Conservation (phyloP, 2,888 invertebrate species). For the Aethes cnicana region DNA sequence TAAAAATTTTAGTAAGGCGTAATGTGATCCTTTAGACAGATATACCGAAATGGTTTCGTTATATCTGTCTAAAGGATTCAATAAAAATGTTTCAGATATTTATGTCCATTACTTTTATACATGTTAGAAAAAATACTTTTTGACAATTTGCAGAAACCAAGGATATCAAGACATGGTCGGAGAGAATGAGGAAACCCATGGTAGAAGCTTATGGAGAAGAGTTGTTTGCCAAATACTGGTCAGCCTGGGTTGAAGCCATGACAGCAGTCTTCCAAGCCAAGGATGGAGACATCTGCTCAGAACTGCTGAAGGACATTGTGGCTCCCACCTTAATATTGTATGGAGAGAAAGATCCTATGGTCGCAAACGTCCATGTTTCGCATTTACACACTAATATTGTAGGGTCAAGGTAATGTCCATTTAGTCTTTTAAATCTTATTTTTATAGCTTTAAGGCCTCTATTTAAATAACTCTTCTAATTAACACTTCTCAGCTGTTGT, state of each 20-base stretch:
- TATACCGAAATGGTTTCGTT: too few species aligned
- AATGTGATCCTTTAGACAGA: too few species aligned
- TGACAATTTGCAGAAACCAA: conserved; percentile 84
- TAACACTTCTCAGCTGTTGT: too few species aligned
- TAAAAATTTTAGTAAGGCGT: too few species aligned
- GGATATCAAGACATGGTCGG: conserved; percentile 90
- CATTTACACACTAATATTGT: conserved; percentile 86
- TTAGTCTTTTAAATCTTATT: background rate
- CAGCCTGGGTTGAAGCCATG: conserved; percentile 87
- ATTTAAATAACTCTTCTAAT: too few species aligned
- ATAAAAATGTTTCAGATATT: too few species aligned
- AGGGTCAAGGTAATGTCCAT: conserved; percentile 82
- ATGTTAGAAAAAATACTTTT: too few species aligned
- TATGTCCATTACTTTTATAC: too few species aligned
- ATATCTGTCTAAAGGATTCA: too few species aligned
- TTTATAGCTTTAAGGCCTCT: too few species aligned
- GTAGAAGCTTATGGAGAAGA: conserved; percentile 88
- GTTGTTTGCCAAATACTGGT: conserved; percentile 86
- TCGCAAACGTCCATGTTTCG: conserved; percentile 87
- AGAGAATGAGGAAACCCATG: conserved; percentile 88
- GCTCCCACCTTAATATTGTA: conserved; percentile 92
- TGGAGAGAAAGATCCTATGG: conserved; percentile 91
- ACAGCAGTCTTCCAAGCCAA: conserved; percentile 79
- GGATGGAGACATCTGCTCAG: conserved; percentile 88
- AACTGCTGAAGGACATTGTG: conserved; percentile 83